A percentile compares a stretch with the other conserved stretches of the same genome.
These are phyloP conservation scores for Epizoanthus fatuus DNA, from an alignment of 92 coral and sea anemone species.

Conservation along the genomic window DNA sequence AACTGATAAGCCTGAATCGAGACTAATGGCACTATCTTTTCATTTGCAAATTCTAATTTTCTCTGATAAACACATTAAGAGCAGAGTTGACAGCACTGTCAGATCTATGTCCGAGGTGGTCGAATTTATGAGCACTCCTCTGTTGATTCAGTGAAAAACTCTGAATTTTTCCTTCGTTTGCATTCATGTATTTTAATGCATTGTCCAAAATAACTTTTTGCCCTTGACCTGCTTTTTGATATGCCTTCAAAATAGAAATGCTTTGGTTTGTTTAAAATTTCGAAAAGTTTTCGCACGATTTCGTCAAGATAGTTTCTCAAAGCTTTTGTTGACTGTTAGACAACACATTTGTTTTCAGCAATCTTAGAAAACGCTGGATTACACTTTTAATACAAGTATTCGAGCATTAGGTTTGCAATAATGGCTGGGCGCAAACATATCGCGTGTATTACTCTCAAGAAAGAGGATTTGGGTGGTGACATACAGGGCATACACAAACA, in stretches of 20 bases:
- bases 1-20: constrained; percentile 14
- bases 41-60: constrained; percentile 70
- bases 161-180: background rate
- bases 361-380: constrained; percentile 10
- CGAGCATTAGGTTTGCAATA: constrained; percentile 45
- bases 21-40: constrained; percentile 38
- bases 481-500: constrained; percentile 76
- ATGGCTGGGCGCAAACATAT: constrained; percentile 62
- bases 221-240: background rate
- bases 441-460: constrained; percentile 58
- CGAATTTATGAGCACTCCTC: constrained; percentile 29
- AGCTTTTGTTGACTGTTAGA: background rate
- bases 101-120: constrained; percentile 60
- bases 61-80: constrained; percentile 76
- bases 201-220: background rate
- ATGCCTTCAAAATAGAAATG: constrained; percentile 3
- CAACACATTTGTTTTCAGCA: constrained; percentile 44
- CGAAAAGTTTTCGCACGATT: constrained; percentile 6
- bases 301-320: constrained; percentile 1
- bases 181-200: constrained; percentile 11
- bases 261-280: background rate
- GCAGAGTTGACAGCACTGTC: constrained; percentile 78
- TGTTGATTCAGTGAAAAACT: constrained; percentile 47
- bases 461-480: constrained; percentile 81
- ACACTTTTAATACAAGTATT: constrained; percentile 23